Evolutionary conservation across 2,888 invertebrate genomes (phyloP).

Genomic region (Eulithis testata): DNA sequence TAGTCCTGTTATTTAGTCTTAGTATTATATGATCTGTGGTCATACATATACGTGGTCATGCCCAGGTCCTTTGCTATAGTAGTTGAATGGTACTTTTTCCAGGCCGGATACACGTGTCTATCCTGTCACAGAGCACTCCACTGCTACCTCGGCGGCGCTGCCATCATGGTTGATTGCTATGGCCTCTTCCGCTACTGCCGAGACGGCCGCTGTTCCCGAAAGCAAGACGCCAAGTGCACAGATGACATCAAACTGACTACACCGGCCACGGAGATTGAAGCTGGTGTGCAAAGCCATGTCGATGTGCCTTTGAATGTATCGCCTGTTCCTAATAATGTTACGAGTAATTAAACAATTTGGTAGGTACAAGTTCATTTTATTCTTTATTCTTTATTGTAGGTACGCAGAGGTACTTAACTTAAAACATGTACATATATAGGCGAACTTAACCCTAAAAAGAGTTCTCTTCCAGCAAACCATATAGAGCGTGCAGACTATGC

Average conservation of each 20-base stretch:
- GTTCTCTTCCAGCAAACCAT: no score
- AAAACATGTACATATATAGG: no score
- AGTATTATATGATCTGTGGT: no score
- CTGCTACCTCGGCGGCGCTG: slow-evolving; percentile 53
- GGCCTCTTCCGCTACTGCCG: slow-evolving; percentile 53
- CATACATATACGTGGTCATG: no score
- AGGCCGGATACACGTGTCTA: slow-evolving; percentile 57
- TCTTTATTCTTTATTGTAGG: background rate
- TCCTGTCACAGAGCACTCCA: slow-evolving; percentile 53
- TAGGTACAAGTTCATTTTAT: background rate
- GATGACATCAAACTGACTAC: slow-evolving; percentile 37
- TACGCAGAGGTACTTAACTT: no score
- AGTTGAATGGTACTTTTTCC: slow-evolving; percentile 23
- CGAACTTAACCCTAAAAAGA: no score
- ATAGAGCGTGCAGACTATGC: no score
- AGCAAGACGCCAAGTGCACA: slow-evolving; percentile 47
- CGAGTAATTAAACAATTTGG: background rate
- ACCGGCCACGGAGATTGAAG: background rate
- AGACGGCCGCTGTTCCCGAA: slow-evolving; percentile 54
- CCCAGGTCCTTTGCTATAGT: no score
- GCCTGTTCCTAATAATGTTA: background rate
- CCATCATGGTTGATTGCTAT: slow-evolving; percentile 53
- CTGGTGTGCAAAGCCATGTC: background rate
- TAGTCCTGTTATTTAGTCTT: no score
- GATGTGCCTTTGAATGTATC: slow-evolving; percentile 7